Evolutionary conservation across 92 coral and sea anemone genomes (phyloP).

Genomic region (Hydrozoanthus gracilis): DNA sequence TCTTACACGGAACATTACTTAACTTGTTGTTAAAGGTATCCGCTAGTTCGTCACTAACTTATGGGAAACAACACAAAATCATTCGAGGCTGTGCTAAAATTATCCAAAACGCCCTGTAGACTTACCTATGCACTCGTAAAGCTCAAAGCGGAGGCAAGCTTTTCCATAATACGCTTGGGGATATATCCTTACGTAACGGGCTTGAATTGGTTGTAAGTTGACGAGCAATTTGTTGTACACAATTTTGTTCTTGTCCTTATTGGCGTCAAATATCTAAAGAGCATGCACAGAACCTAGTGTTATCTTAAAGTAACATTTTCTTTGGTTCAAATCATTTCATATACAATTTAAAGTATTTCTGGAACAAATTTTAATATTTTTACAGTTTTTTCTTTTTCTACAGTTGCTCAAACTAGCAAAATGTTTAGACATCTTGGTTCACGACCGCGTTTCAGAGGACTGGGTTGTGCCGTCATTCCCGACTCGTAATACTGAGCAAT

Average conservation of each 20-base stretch:
- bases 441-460: no score
- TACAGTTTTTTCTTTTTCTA: no score
- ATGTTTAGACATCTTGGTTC: no score
- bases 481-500: no score
- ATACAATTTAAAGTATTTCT: no score
- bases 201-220: background rate
- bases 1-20: no score
- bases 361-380: no score
- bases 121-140: conserved; percentile 39
- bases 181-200: conserved; percentile 26
- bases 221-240: background rate
- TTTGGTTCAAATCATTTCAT: no score
- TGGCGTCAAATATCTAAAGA: conserved; percentile 15
- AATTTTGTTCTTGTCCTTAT: conserved; percentile 35
- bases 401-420: no score
- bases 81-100: no score
- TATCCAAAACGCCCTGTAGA: background rate
- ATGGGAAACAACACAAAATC: background rate
- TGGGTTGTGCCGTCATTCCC: no score
- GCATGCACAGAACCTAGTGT: background rate
- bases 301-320: no score
- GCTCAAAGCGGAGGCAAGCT: conserved; percentile 42
- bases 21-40: background rate
- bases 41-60: background rate
- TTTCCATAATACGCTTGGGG: conserved; percentile 25